Percentiles rank a stretch among this genome's conserved stretches.
These are phyloP conservation scores for Pseudorectes ferrugineus DNA, from an alignment of 2,113 vertebrate species.

Conservation along the genomic window DNA sequence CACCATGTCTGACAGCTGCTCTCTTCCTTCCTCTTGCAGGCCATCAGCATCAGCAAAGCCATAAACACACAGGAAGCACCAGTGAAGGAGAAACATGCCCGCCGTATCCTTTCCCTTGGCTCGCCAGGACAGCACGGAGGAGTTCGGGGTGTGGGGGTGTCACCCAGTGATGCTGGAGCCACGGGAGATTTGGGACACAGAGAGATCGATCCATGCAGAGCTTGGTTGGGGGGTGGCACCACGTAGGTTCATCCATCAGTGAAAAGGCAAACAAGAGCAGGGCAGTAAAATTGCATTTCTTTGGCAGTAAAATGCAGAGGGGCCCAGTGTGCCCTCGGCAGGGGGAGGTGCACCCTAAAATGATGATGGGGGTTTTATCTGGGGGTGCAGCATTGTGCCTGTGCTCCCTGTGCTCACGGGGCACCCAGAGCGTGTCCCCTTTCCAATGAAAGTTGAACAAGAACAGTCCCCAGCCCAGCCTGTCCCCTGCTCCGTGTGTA, in stretches of 20 bases:
- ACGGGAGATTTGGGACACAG: background rate
- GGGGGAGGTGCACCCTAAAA: background rate
- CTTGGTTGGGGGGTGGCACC: background rate
- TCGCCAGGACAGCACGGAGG: accelerated
- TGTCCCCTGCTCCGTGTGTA: background rate
- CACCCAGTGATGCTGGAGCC: background rate
- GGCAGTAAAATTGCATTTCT: background rate
- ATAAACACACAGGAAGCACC: slow-evolving; percentile 90
- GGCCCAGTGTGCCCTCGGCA: accelerated
- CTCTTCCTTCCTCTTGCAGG: slow-evolving; percentile 63
- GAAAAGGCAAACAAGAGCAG: background rate
- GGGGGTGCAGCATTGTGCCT: accelerated
- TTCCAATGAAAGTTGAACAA: background rate
- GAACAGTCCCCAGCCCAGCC: background rate
- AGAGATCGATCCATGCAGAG: accelerated
- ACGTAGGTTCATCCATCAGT: accelerated
- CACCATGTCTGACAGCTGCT: background rate
- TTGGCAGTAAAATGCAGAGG: background rate
- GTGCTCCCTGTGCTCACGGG: background rate
- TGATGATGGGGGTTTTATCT: background rate
- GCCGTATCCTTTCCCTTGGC: slow-evolving; percentile 86
- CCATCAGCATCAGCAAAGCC: slow-evolving; percentile 97
- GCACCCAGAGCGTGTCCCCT: accelerated
- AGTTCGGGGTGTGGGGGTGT: background rate
- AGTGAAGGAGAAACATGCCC: slow-evolving; percentile 95